Evolutionary conservation across 2,113 vertebrate species (phyloP), one percentile per base, ranked within the genome.

Genomic region (Xenotilapia longispinis): DNA sequence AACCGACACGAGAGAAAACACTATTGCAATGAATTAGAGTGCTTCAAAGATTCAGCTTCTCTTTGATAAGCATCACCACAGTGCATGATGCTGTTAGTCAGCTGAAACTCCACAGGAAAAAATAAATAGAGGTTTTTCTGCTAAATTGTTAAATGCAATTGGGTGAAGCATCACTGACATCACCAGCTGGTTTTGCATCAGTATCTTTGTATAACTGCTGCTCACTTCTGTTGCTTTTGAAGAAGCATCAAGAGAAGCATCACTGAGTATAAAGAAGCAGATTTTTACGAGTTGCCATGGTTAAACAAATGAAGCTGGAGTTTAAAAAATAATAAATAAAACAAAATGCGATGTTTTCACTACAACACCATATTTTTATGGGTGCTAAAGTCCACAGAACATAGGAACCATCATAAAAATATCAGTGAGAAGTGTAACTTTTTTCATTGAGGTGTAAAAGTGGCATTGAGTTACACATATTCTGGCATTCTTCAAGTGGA

Each of bases 381-480:
- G 81, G 47, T 57, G 53, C n/a, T 60, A 33, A 73, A 33, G 63
- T 81, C 83, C 79, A 70, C 26, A 81, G 36, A 68, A 88, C 33
- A 81, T 70, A 90, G 68, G 51, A 38, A 91, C 36, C 63, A 84
- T 85, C 83, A 86, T 90, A 90, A 83, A 93, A 89, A 89, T 91
- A 88, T 92, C 83, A 68, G 42, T 87, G 70, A 51, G 81, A 88
- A 80, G 87, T 88, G 87, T 90, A 86, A 80, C 83, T 55, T 78
- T 95, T 93, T 93, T 94, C 88, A 89, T 58, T 58, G 80, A 92
- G 89, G 92, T 93, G 93, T 94, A 92, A 95, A 96, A 96, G 86
- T 93, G 91, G 93, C 91, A 88, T 95, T 93, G 91, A 94, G 93
- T 96, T 96, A 93, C 95, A 95, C 93, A 94, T 94, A 93, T 93